A percentile compares a stretch with the other conserved stretches of the same genome.
Conservation (phyloP, 1,140 invertebrate genomes). For the Calycopis cecrops region DNA sequence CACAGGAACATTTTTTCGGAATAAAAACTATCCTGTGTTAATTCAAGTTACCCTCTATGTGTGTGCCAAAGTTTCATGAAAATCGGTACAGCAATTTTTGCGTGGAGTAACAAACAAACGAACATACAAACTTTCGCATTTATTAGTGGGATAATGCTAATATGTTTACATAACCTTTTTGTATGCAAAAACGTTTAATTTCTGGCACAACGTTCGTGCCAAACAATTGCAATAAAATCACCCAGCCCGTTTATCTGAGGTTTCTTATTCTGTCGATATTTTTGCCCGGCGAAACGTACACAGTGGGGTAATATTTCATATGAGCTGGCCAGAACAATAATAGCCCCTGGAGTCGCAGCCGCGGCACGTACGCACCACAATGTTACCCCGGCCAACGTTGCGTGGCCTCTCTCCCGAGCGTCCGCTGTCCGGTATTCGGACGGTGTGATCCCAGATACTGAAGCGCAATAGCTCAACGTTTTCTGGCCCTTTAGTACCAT, state of each 20-base stretch:
- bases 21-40: too few species aligned
- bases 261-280: conserved; percentile 65
- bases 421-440: conserved; percentile 3
- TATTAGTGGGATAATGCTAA: too few species aligned
- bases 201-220: too few species aligned
- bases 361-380: conserved; percentile 71
- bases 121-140: too few species aligned
- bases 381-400: conserved; percentile 50
- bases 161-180: too few species aligned
- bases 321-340: conserved; percentile 72
- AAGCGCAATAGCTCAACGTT: conserved; percentile 30
- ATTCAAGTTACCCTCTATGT: too few species aligned
- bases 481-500: conserved; percentile 50
- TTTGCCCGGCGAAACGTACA: conserved; percentile 66
- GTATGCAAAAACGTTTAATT: too few species aligned
- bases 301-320: conserved; percentile 72
- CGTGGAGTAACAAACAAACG: too few species aligned
- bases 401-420: conserved; percentile 28
- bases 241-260: conserved; percentile 34
- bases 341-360: conserved; percentile 65
- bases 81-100: too few species aligned
- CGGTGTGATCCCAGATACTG: conserved; percentile 11
- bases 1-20: too few species aligned
- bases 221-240: conserved; percentile 4
- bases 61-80: too few species aligned